Evolutionary conservation across 2,888 invertebrate species (phyloP), one percentile per base, ranked within the genome.

Genomic region (Clunio marinus): DNA sequence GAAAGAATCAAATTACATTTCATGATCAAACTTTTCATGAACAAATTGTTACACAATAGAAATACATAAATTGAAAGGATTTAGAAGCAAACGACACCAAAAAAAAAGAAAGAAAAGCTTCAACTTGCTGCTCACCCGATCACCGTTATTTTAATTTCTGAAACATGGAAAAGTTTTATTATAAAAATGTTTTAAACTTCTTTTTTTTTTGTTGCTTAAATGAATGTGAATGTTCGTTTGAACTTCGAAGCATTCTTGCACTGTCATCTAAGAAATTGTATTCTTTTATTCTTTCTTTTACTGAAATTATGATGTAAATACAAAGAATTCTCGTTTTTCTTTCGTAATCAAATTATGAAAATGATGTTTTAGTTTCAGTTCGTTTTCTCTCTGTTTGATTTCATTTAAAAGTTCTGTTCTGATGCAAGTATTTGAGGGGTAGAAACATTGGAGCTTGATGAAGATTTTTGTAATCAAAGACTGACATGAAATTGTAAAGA

Each of bases 231-330:
- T n/a, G n/a, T n/a, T n/a, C n/a, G n/a, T n/a, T n/a, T n/a, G n/a
- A n/a, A n/a, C n/a, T n/a, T n/a, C n/a, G 15, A 32, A 60, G 22
- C 35, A 60, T 63, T 63, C 63, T 63, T 63, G 63, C 63, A 63
- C 63, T 63, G 63, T 63, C 63, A 63, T 63, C 63, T 37, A 63
- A 37, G 63, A 63, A 63, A 63, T 63, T 63, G 63, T 63, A 63
- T 37, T 63, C 25, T 35, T 24, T n/a, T 24, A n/a, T 27, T 57
- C 15, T 27, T 37, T 35, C 17, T 60, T 60, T 60, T 25, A 41
- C 28, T 37, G 24, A 45, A 46, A 63, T 63, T 63, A 63, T 63
- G 63, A 62, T 62, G 62, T 62, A 62, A 59, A 59, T 24, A 28
- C 28, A 58, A 58, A 57, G 17, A 55, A 57, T 25, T 57, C 13